Evolutionary conservation across 1,140 invertebrate genomes (phyloP), one percentile per base, ranked within the genome.

Genomic region (Sycobia sp.): DNA sequence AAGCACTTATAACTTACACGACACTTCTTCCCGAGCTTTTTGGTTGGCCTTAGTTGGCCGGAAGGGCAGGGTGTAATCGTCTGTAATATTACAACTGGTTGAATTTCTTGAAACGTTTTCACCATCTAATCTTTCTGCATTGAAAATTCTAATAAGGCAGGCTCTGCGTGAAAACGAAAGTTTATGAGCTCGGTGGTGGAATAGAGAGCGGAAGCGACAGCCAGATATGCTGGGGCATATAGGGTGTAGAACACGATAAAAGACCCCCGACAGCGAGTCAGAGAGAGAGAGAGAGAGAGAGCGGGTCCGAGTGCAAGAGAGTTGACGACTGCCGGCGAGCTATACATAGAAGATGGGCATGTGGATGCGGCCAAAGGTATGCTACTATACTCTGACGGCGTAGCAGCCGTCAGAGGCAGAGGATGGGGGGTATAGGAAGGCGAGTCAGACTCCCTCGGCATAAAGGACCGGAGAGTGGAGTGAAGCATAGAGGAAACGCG

Each of bases 381-480:
- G n/a, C n/a, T n/a, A n/a, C n/a, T n/a, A n/a, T n/a, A n/a, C n/a
- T n/a, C n/a, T n/a, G n/a, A 3, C 14, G 18, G 25, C 3, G 55
- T 22, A 46, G 44, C 8, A 16, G 46, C 46, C 14, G 22, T 16
- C 18, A 39, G 25, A 39, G 14, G 51, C n/a, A n/a, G n/a, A n/a
- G n/a, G n/a, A n/a, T n/a, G n/a, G n/a, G n/a, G n/a, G n/a, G n/a
- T n/a, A n/a, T n/a, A n/a, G 14, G 29, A 25, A 50, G 36, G 20
- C 1, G 16, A 32, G 41, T 55, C 9, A 16, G 38, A 43, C n/a
- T 5, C 36, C 20, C 16, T 13, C 18, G n/a, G 44, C 46, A 51
- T 39, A 61, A 53, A 54, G 59, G 49, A 54, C 7, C 41, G 22
- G 1, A 16, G 36, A 54, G 51, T 41, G 22, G 36, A 41, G 22